Base-by-base conservation (phyloP, 1,140 invertebrate species). In the Drosophila chauvacae region DNA sequence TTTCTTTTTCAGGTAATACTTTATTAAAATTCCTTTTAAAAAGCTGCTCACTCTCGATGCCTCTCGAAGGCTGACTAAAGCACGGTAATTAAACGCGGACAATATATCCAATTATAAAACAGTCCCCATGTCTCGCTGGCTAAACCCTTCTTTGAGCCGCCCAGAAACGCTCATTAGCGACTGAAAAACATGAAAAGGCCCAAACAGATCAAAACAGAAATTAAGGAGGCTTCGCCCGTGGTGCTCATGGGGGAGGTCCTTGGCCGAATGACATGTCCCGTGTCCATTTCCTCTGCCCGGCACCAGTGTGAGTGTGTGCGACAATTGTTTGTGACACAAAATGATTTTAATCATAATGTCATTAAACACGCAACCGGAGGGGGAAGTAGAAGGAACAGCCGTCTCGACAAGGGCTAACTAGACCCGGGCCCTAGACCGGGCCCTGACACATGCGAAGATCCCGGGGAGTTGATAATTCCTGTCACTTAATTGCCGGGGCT, bases 261-360 rank as follows among this genome's bases (percentile, higher is more conserved):
- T 69, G 26, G 20, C 16, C 18, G 28, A 7, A 37, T 41, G 28
- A 71, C 66, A 59, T 20, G 20, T 59, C 37, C 28, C 20, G 30
- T 23, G 53, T 41, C 69, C 66, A 33, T 59, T 69, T 69, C 65
- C 65, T 50, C 44, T 33, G 18, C 20, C 16, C 18, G 6, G 37
- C 10, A 18, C 26, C 39, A 50, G 59, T 69, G 79, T 53, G 60
- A 62, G 63, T 87, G 83, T 69, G 78, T 72, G 75, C 58, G 77
- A 84, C 84, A 87, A 87, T 87, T 87, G 84, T 80, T 83, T 87
- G 87, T 87, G 83, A 87, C 84, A 87, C 84, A 88, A 90, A 88
- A 84, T 84, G 84, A 87, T 87, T 87, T 87, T 87, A 87, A 87
- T 87, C 83, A 87, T 87, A 87, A 88, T 87, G 84, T 88, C 85